These are phyloP conservation scores for Cryptus viduatorius DNA, from an alignment of 2,888 invertebrate species.

Conservation along the genomic window DNA sequence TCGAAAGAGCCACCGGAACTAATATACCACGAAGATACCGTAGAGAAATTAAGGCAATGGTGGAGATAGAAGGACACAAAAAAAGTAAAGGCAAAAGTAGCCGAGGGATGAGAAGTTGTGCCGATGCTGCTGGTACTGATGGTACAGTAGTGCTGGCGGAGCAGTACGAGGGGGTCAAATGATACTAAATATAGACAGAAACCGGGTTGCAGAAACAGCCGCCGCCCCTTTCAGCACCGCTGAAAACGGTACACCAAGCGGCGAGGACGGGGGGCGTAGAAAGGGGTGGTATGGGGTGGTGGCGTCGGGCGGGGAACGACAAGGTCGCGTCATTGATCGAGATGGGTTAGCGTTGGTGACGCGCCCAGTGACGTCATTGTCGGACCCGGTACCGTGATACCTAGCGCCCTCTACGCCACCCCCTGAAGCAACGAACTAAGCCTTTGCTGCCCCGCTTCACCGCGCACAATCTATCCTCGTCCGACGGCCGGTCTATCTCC, in stretches of 20 bases:
- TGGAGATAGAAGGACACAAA: background rate
- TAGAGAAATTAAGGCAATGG: conserved; percentile 27
- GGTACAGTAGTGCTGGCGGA: conserved; percentile 52
- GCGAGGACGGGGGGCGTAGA: conserved; percentile 53
- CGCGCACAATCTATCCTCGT: conserved; percentile 57
- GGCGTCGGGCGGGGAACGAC: conserved; percentile 74
- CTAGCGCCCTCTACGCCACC: conserved; percentile 73
- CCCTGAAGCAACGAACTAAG: conserved; percentile 55
- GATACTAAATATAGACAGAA: conserved; percentile 84
- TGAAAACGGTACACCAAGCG: conserved; percentile 53
- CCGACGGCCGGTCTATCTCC: conserved; percentile 40
- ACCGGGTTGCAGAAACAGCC: conserved; percentile 85
- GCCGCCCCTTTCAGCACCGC: conserved; percentile 84
- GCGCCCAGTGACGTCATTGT: conserved; percentile 82
- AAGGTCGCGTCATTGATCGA: conserved; percentile 85
- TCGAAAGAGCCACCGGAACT: background rate
- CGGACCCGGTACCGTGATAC: conserved; percentile 75
- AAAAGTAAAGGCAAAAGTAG: conserved; percentile 31
- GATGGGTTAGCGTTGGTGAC: conserved; percentile 80
- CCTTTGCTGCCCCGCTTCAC: conserved; percentile 44
- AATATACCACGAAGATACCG: conserved; percentile 10
- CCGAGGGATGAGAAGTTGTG: conserved; percentile 37
- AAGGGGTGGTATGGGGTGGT: conserved; percentile 48
- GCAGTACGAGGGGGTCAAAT: conserved; percentile 74
- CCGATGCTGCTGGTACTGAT: conserved; percentile 36